Evolutionary conservation across 2,113 vertebrate species (phyloP), one percentile per base, ranked within the genome.

Genomic region (Plecotus auritus): DNA sequence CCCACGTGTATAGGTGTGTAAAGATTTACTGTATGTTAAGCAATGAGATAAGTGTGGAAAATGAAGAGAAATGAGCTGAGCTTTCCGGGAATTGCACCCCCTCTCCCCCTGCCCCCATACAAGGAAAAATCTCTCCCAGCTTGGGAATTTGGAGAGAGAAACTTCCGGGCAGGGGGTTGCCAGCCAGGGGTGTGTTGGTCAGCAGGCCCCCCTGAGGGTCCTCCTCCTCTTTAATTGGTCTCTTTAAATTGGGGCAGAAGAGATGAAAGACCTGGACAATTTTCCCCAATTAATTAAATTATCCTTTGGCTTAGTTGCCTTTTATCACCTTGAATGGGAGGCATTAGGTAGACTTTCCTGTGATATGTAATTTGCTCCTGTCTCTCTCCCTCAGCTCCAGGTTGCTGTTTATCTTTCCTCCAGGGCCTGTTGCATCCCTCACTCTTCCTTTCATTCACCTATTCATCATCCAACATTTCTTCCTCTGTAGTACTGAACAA

Each of bases 401-500:
- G 4, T 23, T 40, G 16, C 49, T 6, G 8, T 7, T 28, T 18
- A 5, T 12, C 18, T 67, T 49, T 26, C 45, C 84, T 11, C 7
- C 45, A 28, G 11, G 11, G 35, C 77, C 37, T 35, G 30, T 1
- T 3, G 7, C 32, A 6, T 2, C n/a, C 0, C n/a, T 18, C 4
- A 4, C 12, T 32, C 56, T 30, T 59, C 64, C 47, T 64, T 67
- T 12, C 28, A 1, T 69, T 49, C n/a, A 14, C 23, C 40, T 40
- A 0, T 6, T 59, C 67, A 1, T 10, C 72, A 12, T 35, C 47
- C 37, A 35, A 6, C 12, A 35, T 6, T 7, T 22, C 26, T 4
- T 32, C 37, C 26, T n/a, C 30, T 11, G 35, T 5, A 6, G 9
- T 3, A 0, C 13, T 0, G 11, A 69, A 8, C n/a, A 16, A 35